Evolutionary conservation across 2,888 invertebrate species (phyloP), one percentile per base, ranked within the genome.

Genomic region (Tuta absoluta): DNA sequence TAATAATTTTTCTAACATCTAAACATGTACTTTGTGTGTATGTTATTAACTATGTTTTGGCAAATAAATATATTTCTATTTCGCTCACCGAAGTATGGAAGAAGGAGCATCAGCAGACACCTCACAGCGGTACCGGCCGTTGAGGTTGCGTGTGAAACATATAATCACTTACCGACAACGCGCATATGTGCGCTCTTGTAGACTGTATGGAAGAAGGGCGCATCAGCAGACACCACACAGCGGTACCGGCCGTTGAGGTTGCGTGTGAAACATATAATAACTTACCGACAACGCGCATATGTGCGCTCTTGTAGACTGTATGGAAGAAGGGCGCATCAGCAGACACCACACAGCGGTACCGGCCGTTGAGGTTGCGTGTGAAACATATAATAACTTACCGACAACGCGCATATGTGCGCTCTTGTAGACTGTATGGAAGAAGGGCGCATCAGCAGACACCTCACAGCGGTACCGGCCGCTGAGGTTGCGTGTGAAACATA

Each of bases 151-250:
- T 63, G 94, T 92, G 28, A 28, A 28, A 4, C 28, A 28, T 41
- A 2, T 14, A 10, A 10, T 3, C 41, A 41, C 41, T 41, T 14
- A 41, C 41, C 41, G 41, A 41, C 41, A 28, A 28, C 28, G 28
- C 28, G 28, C 28, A 28, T 28, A 5, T 28, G 5, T 28, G 28
- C 28, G 28, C 28, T 28, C 28, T 28, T 28, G 28, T 28, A 28
- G 28, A 28, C 28, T 28, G 41, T 41, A 14, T 41, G 41, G 41
- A 41, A 41, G 41, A 41, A 41, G 5, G 41, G 41, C 7, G 94
- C 93, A 78, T 96, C 96, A 0, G 95, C 94, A 0, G 95, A 95
- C 10, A 96, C 95, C 79, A 95, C 95, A 77, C 96, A 95, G 65
- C 94, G 93, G 81, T 95, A 96, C 73, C 93, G 93, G n/a, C 95